A percentile compares a stretch with the other conserved stretches of the same genome.
Evolutionary conservation across 2,888 invertebrate genomes (phyloP).

Genomic region (Plebejus melissa): DNA sequence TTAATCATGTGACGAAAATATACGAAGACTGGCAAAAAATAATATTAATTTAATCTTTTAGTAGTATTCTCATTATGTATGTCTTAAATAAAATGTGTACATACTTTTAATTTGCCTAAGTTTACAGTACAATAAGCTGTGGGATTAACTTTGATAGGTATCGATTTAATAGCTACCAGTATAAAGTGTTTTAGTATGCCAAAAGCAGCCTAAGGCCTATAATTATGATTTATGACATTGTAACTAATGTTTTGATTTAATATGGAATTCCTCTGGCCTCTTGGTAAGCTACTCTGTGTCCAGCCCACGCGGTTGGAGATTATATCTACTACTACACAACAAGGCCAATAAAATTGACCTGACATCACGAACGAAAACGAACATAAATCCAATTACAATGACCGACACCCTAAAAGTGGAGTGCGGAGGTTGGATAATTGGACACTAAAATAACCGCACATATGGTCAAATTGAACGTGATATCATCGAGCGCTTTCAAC

Average conservation of each 20-base stretch:
- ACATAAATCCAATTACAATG: slow-evolving; percentile 37
- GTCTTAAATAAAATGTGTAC: background rate
- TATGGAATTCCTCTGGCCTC: background rate
- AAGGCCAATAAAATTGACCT: slow-evolving; percentile 54
- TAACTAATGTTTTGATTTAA: background rate
- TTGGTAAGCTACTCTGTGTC: slow-evolving; percentile 40
- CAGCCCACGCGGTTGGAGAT: slow-evolving; percentile 45
- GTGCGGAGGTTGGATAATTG: slow-evolving; percentile 29
- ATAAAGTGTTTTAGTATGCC: background rate
- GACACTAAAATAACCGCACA: slow-evolving; percentile 5
- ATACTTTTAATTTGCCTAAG: background rate
- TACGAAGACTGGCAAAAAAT: background rate
- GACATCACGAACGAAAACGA: slow-evolving; percentile 46
- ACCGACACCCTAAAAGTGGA: slow-evolving; percentile 29
- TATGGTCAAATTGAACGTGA: slow-evolving; percentile 14
- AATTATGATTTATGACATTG: background rate
- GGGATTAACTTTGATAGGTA: too few species aligned
- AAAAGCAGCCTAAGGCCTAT: background rate
- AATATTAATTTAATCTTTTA: background rate
- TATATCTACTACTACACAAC: slow-evolving; percentile 47
- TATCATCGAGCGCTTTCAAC: background rate
- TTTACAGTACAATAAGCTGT: background rate
- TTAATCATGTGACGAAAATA: background rate
- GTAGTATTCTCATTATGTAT: background rate
- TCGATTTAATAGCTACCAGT: background rate